Evolutionary conservation across 2,113 vertebrate species (phyloP).

Genomic region (Stegostoma tigrinum): DNA sequence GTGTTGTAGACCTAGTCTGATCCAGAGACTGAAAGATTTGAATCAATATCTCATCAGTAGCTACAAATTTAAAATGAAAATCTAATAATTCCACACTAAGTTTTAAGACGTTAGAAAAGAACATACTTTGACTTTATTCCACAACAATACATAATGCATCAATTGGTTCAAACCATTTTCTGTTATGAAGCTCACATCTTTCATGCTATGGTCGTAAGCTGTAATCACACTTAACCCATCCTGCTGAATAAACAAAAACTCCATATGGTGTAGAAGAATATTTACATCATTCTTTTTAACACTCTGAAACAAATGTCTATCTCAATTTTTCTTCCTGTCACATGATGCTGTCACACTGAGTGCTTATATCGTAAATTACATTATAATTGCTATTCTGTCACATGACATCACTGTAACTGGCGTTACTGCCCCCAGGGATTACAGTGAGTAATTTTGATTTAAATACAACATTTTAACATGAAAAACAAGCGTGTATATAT

Average conservation of each 20-base stretch:
- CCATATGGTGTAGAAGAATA: not conserved
- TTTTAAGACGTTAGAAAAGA: not conserved
- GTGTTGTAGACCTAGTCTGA: too few species aligned
- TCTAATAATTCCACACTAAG: not conserved
- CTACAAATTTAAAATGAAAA: not conserved
- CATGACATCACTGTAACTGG: not conserved
- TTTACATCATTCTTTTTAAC: not conserved
- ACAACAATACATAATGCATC: not conserved
- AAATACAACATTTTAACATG: not conserved
- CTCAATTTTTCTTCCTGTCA: not conserved
- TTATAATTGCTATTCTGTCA: not conserved
- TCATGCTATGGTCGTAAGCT: not conserved
- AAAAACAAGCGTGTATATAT: not conserved
- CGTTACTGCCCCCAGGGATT: not conserved
- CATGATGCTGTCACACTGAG: slow-evolving; percentile 6
- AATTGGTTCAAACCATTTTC: not conserved
- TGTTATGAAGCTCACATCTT: not conserved
- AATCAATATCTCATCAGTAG: not conserved
- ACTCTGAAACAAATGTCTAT: not conserved
- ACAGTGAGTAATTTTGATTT: not conserved
- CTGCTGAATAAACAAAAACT: not conserved
- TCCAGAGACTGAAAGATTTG: too few species aligned
- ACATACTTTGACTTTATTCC: not conserved
- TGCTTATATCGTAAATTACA: not conserved
- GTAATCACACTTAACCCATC: not conserved